Conservation (phyloP, 2,797 vertebrate species). For the Micrastur ruficollis region DNA sequence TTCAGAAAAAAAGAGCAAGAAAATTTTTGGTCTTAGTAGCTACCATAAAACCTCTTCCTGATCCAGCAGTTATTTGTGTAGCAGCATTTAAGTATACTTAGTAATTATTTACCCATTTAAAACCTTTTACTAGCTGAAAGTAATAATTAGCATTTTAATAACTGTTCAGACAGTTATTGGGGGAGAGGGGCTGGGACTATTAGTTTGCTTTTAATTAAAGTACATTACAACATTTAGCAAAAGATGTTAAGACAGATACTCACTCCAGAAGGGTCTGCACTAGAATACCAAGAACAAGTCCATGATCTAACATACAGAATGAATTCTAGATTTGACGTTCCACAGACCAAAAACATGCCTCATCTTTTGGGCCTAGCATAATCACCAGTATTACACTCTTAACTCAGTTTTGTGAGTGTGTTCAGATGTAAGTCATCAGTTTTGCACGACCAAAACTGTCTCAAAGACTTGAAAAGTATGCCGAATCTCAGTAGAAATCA, state of each 20-base stretch:
- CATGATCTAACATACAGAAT: not conserved
- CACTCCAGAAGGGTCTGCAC: not conserved
- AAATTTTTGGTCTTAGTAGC: not conserved
- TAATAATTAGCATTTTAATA: not conserved
- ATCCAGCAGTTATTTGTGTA: not conserved
- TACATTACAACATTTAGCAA: not conserved
- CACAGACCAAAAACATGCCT: not conserved
- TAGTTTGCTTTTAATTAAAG: not conserved
- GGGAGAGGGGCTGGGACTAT: not conserved
- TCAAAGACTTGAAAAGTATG: not conserved
- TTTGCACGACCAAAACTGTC: not conserved
- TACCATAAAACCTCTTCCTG: not conserved
- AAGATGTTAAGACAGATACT: not conserved
- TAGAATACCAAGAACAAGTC: not conserved
- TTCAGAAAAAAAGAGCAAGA: not conserved
- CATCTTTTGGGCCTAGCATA: not conserved
- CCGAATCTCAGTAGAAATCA: not conserved
- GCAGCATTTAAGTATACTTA: not conserved
- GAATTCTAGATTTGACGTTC: not conserved
- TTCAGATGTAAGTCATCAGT: not conserved
- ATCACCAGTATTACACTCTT: not conserved
- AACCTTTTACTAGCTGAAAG: not conserved
- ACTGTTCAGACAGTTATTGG: not conserved
- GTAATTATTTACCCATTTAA: not conserved
- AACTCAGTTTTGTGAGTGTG: not conserved